Base-by-base conservation (phyloP, 2,113 vertebrate genomes). In the Haemorhous mexicanus region DNA sequence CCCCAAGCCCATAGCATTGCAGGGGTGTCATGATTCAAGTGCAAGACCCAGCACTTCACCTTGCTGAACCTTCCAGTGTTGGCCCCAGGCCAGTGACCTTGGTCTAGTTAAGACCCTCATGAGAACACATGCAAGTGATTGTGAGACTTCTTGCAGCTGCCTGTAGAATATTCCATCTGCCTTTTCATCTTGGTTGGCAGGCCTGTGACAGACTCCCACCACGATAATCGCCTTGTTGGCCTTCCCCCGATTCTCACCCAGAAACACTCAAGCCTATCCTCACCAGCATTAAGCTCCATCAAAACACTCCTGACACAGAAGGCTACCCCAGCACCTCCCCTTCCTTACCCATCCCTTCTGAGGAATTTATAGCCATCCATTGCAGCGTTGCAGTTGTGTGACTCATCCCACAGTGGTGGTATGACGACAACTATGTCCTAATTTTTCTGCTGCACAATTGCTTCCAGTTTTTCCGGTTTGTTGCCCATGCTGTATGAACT, bases 281-380 rank as follows among this genome's bases (percentile, higher is more conserved):
- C 21, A 61, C 28, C n/a, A 47, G 19, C 39, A 55, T 32, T 62
- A 47, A 30, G 7, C 41, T 68, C n/a, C 27, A 10, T 6, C 5
- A 26, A 53, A 75, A 61, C 11, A 26, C 5, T 52, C 23, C 52
- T 53, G 19, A 46, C 16, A 10, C 0, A 50, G 19, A 24, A 19
- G 19, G 28, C 23, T 68, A 32, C 7, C 13, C 13, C 24, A 53
- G 23, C 0, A 0, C 27, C 24, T 53, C 21, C 13, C 6, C 26
- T 41, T 61, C 53, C 16, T 52, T 75, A 23, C 30, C 37, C n/a
- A 2, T 61, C 16, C 16, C 24, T 46, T 21, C 46, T 75, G 53
- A 82, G 24, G 77, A 59, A 9, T 83, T 61, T 12, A 24, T 18
- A 75, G 24, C 23, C 30, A 32, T 41, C 30, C 16, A 41, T 18